These are phyloP conservation scores for Oryzias javanicus DNA, from an alignment of 2,113 vertebrate species.

Conservation along the genomic window DNA sequence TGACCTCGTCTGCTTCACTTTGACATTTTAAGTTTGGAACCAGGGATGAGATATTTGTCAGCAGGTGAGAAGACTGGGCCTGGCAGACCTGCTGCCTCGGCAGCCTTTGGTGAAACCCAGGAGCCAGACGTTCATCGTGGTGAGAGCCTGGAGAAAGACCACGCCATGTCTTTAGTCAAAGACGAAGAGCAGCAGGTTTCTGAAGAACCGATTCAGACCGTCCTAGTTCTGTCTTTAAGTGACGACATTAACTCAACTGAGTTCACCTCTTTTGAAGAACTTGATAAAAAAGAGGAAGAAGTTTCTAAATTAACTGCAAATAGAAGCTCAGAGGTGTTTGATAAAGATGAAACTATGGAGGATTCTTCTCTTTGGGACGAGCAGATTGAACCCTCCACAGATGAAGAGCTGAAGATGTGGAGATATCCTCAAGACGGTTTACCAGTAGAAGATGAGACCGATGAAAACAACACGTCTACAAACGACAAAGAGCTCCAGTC, in stretches of 20 bases:
- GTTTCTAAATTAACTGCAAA: not conserved
- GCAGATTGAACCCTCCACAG: conserved; percentile 50
- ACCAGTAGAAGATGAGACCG: not conserved
- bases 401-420: conserved; percentile 56
- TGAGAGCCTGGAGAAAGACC: conserved; percentile 9
- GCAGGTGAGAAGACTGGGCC: conserved; percentile 39
- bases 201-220: not conserved
- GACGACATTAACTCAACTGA: conserved; percentile 23
- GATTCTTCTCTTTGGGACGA: conserved; percentile 26
- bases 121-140: not conserved
- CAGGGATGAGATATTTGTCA: conserved; percentile 24
- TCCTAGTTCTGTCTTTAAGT: conserved; percentile 36
- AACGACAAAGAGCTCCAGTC: not conserved
- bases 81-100: conserved; percentile 1
- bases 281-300: not conserved
- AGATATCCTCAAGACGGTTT: conserved; percentile 36
- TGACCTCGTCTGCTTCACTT: too few relatives aligned
- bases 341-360: conserved; percentile 16
- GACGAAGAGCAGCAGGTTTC: conserved; percentile 1
- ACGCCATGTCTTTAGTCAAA: not conserved
- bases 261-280: not conserved
- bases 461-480: not conserved
- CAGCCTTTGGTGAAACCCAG: conserved; percentile 1
- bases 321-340: not conserved
- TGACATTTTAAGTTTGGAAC: rapidly evolving